phyloP scores from a whole-genome alignment of 1,140 invertebrate species.

The Diploscapter pachys region DNA sequence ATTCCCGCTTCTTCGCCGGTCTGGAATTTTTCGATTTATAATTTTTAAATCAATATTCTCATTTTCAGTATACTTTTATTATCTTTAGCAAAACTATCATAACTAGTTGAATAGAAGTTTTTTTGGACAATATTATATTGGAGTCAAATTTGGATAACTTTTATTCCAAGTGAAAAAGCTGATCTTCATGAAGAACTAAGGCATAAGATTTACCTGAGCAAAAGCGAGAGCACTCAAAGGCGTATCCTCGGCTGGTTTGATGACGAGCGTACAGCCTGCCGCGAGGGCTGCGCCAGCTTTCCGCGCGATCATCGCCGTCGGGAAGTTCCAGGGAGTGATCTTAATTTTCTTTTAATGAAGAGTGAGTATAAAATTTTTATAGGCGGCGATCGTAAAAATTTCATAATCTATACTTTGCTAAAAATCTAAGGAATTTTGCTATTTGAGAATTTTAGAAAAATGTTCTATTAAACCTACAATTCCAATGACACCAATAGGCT shows the following conservation, averaged over 20 bases:
- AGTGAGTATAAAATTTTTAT: no score
- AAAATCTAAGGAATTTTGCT: slow-evolving; percentile 33
- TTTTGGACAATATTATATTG: no score
- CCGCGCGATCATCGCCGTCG: slow-evolving; percentile 93
- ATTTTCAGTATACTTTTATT: no score
- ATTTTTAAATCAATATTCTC: slow-evolving; percentile 5
- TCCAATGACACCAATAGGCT: slow-evolving; percentile 88
- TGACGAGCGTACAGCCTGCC: slow-evolving; percentile 87
- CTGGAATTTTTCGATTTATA: slow-evolving; percentile 51
- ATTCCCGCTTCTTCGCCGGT: slow-evolving; percentile 65
- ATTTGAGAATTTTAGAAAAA: slow-evolving; percentile 8
- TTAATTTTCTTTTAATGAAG: no score
- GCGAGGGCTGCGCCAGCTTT: slow-evolving; percentile 88
- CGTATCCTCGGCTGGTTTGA: slow-evolving; percentile 94
- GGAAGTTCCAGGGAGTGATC: slow-evolving; percentile 82
- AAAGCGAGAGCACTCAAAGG: slow-evolving; percentile 86
- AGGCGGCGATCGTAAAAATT: no score
- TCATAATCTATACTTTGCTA: slow-evolving; percentile 41
- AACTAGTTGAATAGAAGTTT: no score
- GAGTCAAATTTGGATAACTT: no score
- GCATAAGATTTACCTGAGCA: slow-evolving; percentile 63
- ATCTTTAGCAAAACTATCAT: no score
- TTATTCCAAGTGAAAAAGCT: background rate
- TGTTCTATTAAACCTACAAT: slow-evolving; percentile 80
- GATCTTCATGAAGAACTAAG: slow-evolving; percentile 17